phyloP scores from a whole-genome alignment of 2,113 vertebrate genomes.

The Cephalopholis sonnerati region DNA sequence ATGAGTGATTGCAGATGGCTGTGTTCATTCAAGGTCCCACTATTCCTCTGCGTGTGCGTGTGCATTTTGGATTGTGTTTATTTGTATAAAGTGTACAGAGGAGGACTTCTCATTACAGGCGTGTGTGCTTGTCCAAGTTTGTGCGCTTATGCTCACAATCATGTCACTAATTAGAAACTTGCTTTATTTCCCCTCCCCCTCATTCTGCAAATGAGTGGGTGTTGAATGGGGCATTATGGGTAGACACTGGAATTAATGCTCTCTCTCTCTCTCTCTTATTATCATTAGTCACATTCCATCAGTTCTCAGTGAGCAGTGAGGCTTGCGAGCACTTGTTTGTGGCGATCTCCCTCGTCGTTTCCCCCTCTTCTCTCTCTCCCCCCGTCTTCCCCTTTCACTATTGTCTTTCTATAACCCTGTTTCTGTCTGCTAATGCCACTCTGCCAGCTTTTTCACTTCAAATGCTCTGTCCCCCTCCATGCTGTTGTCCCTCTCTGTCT shows the following conservation, averaged over 20 bases:
- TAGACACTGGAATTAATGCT: constrained; percentile 69
- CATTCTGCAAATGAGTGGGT: constrained; percentile 49
- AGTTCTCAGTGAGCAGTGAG: constrained; percentile 60
- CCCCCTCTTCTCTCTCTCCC: not conserved
- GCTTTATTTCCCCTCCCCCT: constrained; percentile 51
- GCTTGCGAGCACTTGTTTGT: constrained; percentile 66
- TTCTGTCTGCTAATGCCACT: constrained; percentile 36
- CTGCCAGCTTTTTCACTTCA: constrained; percentile 31
- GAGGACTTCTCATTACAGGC: constrained; percentile 40
- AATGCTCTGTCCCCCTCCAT: not conserved
- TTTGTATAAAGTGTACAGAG: constrained; percentile 42
- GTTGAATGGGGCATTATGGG: constrained; percentile 67
- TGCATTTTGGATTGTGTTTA: constrained; percentile 30
- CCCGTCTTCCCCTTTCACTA: constrained; percentile 12
- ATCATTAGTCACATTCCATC: constrained; percentile 81
- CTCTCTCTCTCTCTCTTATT: not conserved
- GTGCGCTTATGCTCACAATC: constrained; percentile 56
- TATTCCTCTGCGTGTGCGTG: constrained; percentile 7
- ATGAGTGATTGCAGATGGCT: constrained; percentile 47
- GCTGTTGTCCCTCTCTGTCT: constrained; percentile 12
- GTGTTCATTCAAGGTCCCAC: constrained; percentile 9
- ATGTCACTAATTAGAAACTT: constrained; percentile 70
- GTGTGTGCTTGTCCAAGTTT: constrained; percentile 23
- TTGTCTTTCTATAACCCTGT: constrained; percentile 47
- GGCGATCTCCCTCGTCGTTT: not conserved